phyloP scores from a whole-genome alignment of 1,140 invertebrate genomes.

The Drepana arcuata region DNA sequence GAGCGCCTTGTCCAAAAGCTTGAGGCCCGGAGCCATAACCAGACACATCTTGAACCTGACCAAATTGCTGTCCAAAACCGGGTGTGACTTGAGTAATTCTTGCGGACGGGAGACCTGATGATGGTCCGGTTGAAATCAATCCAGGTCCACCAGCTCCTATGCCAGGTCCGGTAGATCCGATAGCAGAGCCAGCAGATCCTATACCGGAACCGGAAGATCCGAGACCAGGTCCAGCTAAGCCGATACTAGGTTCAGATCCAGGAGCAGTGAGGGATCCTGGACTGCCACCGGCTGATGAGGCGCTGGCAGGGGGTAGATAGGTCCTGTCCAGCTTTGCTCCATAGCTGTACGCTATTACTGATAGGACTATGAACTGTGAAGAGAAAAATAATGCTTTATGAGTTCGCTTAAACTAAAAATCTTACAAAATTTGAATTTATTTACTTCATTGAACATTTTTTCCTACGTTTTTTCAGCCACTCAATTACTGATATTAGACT shows the following conservation, averaged over 20 bases:
- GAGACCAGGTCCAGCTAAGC: not conserved
- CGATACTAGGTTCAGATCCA: conserved; percentile 10
- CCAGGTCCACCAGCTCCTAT: not conserved
- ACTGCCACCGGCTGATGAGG: conserved; percentile 69
- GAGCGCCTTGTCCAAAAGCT: conserved; percentile 13
- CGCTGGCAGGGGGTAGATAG: conserved; percentile 75
- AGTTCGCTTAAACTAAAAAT: not conserved
- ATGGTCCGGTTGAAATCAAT: not conserved
- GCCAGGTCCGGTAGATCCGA: conserved; percentile 2
- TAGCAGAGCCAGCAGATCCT: not conserved
- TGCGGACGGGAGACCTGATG: not conserved
- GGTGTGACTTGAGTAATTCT: conserved; percentile 1
- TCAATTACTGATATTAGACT: too few species aligned
- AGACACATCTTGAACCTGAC: not conserved
- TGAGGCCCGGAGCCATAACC: conserved; percentile 2
- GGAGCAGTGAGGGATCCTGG: conserved; percentile 52
- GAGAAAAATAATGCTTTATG: conserved; percentile 10
- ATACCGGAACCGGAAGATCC: not conserved
- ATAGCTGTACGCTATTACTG: conserved; percentile 46
- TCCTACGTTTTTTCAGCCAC: too few species aligned
- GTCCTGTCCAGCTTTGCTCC: conserved; percentile 74
- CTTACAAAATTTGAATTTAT: not conserved
- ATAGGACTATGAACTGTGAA: conserved; percentile 55
- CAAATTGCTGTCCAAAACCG: conserved; percentile 14
- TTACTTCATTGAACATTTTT: too few species aligned